phyloP scores from a whole-genome alignment of 1,140 invertebrate species.

The Caenorhabditis tropicalis region DNA sequence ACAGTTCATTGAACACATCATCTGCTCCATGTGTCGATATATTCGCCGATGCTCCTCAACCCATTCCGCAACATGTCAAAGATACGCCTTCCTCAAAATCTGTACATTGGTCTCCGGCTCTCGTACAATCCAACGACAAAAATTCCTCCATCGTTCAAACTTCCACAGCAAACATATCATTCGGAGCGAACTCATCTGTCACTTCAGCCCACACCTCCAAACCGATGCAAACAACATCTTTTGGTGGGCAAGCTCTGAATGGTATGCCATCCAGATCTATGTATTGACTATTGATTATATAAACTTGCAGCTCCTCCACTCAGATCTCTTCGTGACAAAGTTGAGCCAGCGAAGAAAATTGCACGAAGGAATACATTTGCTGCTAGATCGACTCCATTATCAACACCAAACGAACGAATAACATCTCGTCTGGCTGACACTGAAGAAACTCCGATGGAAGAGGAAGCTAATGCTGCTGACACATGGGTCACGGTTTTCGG shows the following conservation, averaged over 20 bases:
- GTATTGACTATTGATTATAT: background rate
- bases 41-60: background rate
- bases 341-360: constrained; percentile 20
- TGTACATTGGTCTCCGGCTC: constrained; percentile 4
- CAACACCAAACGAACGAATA: background rate
- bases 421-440: background rate
- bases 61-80: background rate
- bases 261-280: background rate
- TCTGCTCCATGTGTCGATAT: constrained; percentile 1
- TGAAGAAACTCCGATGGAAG: background rate
- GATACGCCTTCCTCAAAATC: background rate
- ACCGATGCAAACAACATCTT: background rate
- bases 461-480: background rate
- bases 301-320: background rate
- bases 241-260: background rate
- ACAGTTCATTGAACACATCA: background rate
- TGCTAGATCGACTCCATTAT: background rate
- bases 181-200: background rate
- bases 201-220: background rate
- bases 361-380: background rate
- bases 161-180: background rate
- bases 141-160: background rate
- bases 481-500: constrained; percentile 43
- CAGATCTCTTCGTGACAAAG: constrained; percentile 7
- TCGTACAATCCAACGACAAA: background rate